These are phyloP conservation scores for Prunella himalayana DNA, from an alignment of 2,113 vertebrate species.

Conservation along the genomic window DNA sequence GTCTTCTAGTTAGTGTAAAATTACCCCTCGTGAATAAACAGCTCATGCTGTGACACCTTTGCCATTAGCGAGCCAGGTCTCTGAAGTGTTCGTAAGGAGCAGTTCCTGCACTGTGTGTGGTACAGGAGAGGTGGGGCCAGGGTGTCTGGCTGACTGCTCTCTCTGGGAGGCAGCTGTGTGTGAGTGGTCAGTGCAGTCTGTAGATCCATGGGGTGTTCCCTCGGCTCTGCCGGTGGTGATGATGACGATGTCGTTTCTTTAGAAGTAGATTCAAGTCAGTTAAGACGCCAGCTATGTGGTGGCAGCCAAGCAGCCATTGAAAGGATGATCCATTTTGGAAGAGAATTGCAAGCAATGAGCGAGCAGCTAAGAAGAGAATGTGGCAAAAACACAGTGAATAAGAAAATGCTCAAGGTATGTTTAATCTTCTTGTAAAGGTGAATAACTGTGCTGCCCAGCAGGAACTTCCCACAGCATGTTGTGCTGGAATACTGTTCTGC, in stretches of 20 bases:
- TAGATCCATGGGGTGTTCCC: not conserved
- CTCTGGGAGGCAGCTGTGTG: not conserved
- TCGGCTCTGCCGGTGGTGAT: not conserved
- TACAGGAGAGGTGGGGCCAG: rapidly evolving
- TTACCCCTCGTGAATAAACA: not conserved
- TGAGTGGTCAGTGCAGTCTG: not conserved
- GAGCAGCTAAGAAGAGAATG: conserved; percentile 95
- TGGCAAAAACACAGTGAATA: conserved; percentile 95
- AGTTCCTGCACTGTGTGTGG: rapidly evolving
- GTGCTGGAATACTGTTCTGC: not conserved
- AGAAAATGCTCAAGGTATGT: conserved; percentile 95
- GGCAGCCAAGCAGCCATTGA: conserved; percentile 97
- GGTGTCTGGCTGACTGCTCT: not conserved
- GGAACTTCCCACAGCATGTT: rapidly evolving
- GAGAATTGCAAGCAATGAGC: conserved; percentile 96
- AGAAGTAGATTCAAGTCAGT: conserved; percentile 93
- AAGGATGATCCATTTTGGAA: conserved; percentile 97
- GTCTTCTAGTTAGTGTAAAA: not conserved
- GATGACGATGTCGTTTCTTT: conserved; percentile 23
- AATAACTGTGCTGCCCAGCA: not conserved
- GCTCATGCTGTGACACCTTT: not conserved
- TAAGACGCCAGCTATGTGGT: conserved; percentile 92
- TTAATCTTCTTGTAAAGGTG: not conserved
- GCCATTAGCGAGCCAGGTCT: rapidly evolving
- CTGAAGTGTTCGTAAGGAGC: not conserved